Percentiles rank a stretch among this genome's conserved stretches.
These are phyloP conservation scores for Coregonus sp. DNA, from an alignment of 2,797 vertebrate genomes.

Conservation along the genomic window DNA sequence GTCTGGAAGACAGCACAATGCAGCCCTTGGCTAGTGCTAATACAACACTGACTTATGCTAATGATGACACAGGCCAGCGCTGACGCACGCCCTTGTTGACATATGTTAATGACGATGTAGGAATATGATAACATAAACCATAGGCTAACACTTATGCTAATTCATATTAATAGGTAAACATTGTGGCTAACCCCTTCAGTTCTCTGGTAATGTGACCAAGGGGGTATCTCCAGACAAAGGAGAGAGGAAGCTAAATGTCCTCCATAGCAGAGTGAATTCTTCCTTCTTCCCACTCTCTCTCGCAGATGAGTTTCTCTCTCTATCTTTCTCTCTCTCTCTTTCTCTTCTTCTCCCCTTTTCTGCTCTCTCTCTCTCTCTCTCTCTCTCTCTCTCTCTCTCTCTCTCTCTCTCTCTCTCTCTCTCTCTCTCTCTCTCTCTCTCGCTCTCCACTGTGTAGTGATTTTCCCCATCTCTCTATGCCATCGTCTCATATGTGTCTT, in stretches of 20 bases:
- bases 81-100: not conserved
- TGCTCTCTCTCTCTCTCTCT: not conserved
- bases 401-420: not conserved
- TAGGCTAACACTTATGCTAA: not conserved
- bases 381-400: not conserved
- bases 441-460: conserved; percentile 15
- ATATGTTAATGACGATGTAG: not conserved
- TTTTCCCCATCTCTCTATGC: conserved; percentile 14
- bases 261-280: not conserved
- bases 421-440: not conserved
- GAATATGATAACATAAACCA: too few relatives aligned
- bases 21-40: conserved; percentile 28
- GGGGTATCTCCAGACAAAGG: not conserved
- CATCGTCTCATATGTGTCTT: not conserved
- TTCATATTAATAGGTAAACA: not conserved
- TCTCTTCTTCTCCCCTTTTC: not conserved
- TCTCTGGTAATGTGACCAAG: not conserved
- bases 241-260: not conserved
- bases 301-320: not conserved
- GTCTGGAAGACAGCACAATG: conserved; percentile 39
- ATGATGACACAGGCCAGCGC: conserved; percentile 29
- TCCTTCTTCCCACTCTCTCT: not conserved
- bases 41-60: conserved; percentile 40
- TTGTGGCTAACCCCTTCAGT: too few relatives aligned
- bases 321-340: not conserved